Evolutionary conservation across 37 sponge, comb jelly and placozoan species (phyloP).

Genomic region (Lycopodina hypogea): DNA sequence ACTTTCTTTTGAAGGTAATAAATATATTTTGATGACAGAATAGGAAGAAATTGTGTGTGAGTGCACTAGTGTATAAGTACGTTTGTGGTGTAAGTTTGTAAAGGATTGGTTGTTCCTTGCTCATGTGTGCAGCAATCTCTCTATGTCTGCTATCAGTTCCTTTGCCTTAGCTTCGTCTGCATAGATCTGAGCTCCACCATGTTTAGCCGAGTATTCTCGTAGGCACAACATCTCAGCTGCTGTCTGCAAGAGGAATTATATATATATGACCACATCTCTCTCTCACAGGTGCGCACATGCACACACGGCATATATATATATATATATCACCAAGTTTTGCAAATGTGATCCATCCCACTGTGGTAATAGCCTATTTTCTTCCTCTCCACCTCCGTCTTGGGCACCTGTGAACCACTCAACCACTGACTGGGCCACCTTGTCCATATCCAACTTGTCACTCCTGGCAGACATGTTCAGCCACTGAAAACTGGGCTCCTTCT

Average conservation of each 20-base stretch:
- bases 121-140: background rate
- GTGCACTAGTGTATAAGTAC: too few relatives aligned
- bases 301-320: background rate
- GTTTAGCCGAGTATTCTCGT: background rate
- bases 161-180: conserved; percentile 3
- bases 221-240: background rate
- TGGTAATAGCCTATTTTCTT: conserved; percentile 33
- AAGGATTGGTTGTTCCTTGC: too few relatives aligned
- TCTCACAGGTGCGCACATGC: too few relatives aligned
- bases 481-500: conserved; percentile 40
- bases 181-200: background rate
- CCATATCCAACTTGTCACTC: conserved; percentile 17
- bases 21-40: too few relatives aligned
- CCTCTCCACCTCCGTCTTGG: too few relatives aligned
- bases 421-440: conserved; percentile 35
- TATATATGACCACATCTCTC: too few relatives aligned
- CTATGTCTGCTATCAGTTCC: background rate
- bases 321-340: conserved; percentile 47
- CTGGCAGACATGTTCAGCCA: conserved; percentile 74
- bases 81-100: too few relatives aligned
- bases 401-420: conserved; percentile 37
- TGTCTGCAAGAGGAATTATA: background rate
- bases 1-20: too few relatives aligned
- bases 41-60: too few relatives aligned
- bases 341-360: conserved; percentile 61